Percentiles rank a stretch among this genome's conserved stretches.
phyloP scores from a whole-genome alignment of 2,888 invertebrate genomes.

The Perdita meconis region DNA sequence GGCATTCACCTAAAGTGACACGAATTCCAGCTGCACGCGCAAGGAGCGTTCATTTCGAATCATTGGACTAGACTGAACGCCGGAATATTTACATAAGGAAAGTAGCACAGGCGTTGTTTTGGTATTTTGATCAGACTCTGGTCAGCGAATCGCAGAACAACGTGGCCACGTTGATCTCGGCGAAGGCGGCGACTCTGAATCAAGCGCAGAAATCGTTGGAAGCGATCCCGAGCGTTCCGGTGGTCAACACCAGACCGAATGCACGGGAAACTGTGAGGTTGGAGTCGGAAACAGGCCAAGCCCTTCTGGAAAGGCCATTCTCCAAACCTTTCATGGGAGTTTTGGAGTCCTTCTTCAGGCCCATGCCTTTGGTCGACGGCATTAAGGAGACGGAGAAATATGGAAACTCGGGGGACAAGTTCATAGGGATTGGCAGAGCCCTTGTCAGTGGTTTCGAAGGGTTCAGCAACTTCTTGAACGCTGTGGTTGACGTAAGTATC shows the following conservation, averaged over 20 bases:
- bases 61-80: neutral
- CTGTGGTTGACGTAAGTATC: conserved; percentile 86
- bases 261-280: conserved; percentile 74
- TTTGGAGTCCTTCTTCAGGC: conserved; percentile 83
- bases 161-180: conserved; percentile 70
- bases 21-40: neutral
- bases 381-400: conserved; percentile 91
- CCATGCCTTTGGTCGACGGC: conserved; percentile 90
- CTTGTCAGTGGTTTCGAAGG: conserved; percentile 89
- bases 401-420: conserved; percentile 90
- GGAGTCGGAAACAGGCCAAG: conserved; percentile 74
- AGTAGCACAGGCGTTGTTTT: neutral
- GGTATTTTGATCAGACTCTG: conserved; percentile 67
- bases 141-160: conserved; percentile 74
- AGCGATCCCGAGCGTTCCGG: conserved; percentile 40
- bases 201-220: conserved; percentile 46
- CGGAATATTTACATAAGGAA: neutral
- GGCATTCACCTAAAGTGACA: neutral
- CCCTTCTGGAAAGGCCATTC: conserved; percentile 72
- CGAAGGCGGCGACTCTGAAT: conserved; percentile 64
- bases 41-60: neutral
- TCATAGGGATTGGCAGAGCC: conserved; percentile 87
- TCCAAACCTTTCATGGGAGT: conserved; percentile 66
- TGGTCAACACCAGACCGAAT: conserved; percentile 56
- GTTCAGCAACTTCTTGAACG: conserved; percentile 88